phyloP scores from a whole-genome alignment of 2,888 invertebrate genomes.

The Kryphioiulus occultus region DNA sequence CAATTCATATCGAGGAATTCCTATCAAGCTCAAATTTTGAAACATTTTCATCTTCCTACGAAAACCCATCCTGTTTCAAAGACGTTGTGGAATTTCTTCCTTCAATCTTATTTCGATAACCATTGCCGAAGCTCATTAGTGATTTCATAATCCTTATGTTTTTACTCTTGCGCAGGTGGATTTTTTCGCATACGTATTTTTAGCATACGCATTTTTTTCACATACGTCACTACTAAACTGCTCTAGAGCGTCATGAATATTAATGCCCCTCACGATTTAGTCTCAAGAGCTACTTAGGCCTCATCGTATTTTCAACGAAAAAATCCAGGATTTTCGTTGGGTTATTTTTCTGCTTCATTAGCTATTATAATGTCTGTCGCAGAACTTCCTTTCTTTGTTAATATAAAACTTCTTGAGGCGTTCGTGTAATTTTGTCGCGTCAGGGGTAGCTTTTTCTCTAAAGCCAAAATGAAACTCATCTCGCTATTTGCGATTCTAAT shows the following conservation, averaged over 20 bases:
- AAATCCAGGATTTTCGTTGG: not conserved
- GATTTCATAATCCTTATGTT: not conserved
- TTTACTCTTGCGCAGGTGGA: not conserved
- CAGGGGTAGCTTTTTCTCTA: not conserved
- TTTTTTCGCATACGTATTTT: not conserved
- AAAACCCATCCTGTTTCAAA: not conserved
- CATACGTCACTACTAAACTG: no score
- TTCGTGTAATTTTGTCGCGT: conserved; percentile 22
- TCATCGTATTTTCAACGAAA: not conserved
- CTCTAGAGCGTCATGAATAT: not conserved
- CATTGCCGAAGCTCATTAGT: not conserved
- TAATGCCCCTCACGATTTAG: not conserved
- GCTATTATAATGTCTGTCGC: conserved; percentile 20
- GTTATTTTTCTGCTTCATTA: conserved; percentile 26
- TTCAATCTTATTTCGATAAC: not conserved
- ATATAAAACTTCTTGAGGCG: conserved; percentile 20
- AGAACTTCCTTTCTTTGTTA: not conserved
- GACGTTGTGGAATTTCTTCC: not conserved
- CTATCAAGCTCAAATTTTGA: no score
- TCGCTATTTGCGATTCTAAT: conserved; percentile 31
- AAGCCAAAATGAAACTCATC: conserved; percentile 35
- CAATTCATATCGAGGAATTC: no score
- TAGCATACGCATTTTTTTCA: no score
- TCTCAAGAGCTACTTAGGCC: not conserved
- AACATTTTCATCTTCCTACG: no score